phyloP scores from a whole-genome alignment of 2,113 vertebrate genomes.

The Picathartes gymnocephalus region DNA sequence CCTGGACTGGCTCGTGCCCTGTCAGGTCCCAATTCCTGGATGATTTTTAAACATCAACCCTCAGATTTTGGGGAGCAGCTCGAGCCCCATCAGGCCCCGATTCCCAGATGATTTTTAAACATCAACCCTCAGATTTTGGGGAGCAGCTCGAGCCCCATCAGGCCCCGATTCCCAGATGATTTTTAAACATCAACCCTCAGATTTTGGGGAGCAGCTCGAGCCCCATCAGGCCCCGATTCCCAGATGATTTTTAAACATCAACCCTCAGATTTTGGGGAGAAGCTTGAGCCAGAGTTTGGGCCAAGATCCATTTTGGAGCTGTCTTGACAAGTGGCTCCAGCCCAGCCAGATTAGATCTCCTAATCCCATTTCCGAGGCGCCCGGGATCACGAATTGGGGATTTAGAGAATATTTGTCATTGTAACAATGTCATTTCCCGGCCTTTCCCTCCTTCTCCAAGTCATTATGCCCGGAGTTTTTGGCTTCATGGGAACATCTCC shows the following conservation, averaged over 20 bases:
- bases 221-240: not conserved
- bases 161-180: not conserved
- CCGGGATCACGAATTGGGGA: not conserved
- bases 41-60: not conserved
- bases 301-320: not conserved
- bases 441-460: not conserved
- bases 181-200: not conserved
- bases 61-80: not conserved
- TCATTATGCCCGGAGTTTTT: fast-evolving
- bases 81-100: not conserved
- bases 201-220: not conserved
- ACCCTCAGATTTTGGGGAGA: not conserved
- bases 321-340: slow-evolving; percentile 23
- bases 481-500: not conserved
- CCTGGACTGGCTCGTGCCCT: fast-evolving
- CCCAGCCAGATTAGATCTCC: slow-evolving; percentile 4
- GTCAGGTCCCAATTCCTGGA: not conserved
- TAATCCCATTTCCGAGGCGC: slow-evolving; percentile 20
- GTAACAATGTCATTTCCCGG: slow-evolving; percentile 23
- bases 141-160: not conserved
- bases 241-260: not conserved
- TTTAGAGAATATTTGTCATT: slow-evolving; percentile 21
- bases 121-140: not conserved
- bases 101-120: not conserved
- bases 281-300: not conserved